phyloP scores from a whole-genome alignment of 2,797 vertebrate species.

The Rhinogobio ventralis region DNA sequence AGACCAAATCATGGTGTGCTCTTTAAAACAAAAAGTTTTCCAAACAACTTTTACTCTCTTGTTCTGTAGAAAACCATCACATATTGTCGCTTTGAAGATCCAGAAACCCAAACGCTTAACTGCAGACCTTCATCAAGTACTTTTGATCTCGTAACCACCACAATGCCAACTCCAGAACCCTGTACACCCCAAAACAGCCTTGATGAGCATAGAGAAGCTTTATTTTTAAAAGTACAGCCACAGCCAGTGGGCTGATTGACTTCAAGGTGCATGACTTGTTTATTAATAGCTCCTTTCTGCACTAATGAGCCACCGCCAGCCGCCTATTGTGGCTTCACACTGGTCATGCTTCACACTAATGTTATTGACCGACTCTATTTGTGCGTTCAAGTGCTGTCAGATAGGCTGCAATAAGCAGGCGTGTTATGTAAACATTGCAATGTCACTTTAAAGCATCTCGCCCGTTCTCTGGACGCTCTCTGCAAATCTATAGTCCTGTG shows the following conservation, averaged over 20 bases:
- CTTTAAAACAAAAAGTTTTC: neutral
- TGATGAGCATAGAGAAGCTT: neutral
- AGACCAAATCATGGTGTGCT: neutral
- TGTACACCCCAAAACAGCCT: neutral
- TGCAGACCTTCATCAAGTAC: neutral
- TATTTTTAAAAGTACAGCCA: neutral
- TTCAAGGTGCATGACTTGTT: slow-evolving; percentile 10
- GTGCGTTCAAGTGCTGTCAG: slow-evolving; percentile 59
- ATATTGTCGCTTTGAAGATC: neutral
- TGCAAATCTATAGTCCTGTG: neutral
- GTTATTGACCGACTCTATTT: slow-evolving; percentile 48
- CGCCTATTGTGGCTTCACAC: slow-evolving; percentile 23
- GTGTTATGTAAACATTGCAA: slow-evolving; percentile 67
- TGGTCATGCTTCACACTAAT: slow-evolving; percentile 43
- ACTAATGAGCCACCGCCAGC: slow-evolving; percentile 31
- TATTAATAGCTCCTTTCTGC: slow-evolving; percentile 44
- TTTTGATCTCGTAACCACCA: neutral
- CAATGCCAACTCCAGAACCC: too few species aligned
- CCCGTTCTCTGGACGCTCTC: neutral
- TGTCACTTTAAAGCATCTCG: slow-evolving; percentile 46
- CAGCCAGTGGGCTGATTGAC: slow-evolving; percentile 7
- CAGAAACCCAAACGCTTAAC: neutral
- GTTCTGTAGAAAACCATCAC: neutral
- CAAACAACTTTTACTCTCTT: neutral
- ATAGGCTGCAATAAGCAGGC: slow-evolving; percentile 35